phyloP scores from a whole-genome alignment of 1,140 invertebrate genomes.

The Neuroterus valhalla region DNA sequence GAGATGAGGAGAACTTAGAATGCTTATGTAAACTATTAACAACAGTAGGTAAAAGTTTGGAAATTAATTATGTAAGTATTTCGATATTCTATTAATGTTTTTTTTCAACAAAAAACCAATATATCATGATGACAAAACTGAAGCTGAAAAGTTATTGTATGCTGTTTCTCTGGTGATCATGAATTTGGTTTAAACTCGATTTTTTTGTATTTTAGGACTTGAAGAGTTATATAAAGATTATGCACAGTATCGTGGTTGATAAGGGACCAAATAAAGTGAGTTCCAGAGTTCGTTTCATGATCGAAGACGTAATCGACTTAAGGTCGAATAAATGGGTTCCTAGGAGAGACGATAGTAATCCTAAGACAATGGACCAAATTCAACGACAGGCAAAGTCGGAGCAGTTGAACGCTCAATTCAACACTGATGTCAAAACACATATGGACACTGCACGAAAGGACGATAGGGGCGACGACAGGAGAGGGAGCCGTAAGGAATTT shows the following conservation, averaged over 20 bases:
- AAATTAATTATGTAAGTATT: conserved; percentile 73
- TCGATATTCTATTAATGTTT: no score
- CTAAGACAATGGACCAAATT: conserved; percentile 96
- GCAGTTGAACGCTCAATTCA: conserved; percentile 76
- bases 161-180: conserved; percentile 63
- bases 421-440: conserved; percentile 69
- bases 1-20: conserved; percentile 93
- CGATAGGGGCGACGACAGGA: conserved; percentile 71
- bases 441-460: conserved; percentile 74
- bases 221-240: conserved; percentile 80
- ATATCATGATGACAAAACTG: conserved; percentile 61
- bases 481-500: conserved; percentile 68
- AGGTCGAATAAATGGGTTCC: conserved; percentile 90
- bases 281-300: conserved; percentile 91
- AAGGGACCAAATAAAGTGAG: conserved; percentile 79
- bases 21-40: conserved; percentile 93
- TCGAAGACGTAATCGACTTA: conserved; percentile 95
- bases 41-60: conserved; percentile 93
- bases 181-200: not conserved
- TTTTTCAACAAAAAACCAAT: no score
- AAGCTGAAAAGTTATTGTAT: conserved; percentile 58
- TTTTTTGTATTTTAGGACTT: conserved; percentile 64
- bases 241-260: conserved; percentile 79
- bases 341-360: conserved; percentile 88
- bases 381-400: conserved; percentile 90